A percentile compares a stretch with the other conserved stretches of the same genome.
Conservation (phyloP, 2,113 vertebrate genomes). For the Syngnathus typhle region DNA sequence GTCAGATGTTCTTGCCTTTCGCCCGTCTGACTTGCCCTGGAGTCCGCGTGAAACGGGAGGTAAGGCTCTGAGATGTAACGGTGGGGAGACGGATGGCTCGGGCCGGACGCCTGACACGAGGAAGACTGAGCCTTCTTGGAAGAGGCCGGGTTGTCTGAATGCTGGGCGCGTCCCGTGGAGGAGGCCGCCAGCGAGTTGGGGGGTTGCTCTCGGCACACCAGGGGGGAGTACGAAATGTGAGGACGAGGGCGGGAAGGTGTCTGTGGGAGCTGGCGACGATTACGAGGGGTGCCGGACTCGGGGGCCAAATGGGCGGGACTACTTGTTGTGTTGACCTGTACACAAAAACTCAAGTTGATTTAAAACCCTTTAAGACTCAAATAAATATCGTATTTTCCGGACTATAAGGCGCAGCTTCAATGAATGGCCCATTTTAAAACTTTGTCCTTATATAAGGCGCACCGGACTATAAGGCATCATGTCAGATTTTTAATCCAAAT, state of each 20-base stretch:
- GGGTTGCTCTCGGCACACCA: conserved; percentile 75
- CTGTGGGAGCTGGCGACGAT: conserved; percentile 89
- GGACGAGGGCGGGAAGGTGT: conserved; percentile 89
- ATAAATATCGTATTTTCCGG: too few relatives aligned
- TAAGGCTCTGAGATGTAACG: conserved; percentile 96
- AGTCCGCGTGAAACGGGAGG: conserved; percentile 83
- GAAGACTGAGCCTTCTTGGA: conserved; percentile 19
- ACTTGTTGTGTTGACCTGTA: conserved; percentile 77
- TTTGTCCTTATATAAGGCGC: too few relatives aligned
- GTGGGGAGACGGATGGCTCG: conserved; percentile 78
- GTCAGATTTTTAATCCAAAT: too few relatives aligned
- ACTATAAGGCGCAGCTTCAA: too few relatives aligned
- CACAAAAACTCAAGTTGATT: not conserved
- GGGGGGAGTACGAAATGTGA: conserved; percentile 88
- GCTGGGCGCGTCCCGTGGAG: conserved; percentile 59
- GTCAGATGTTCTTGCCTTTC: conserved; percentile 81
- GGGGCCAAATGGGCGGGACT: conserved; percentile 82
- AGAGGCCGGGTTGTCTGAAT: conserved; percentile 11
- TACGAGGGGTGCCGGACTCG: conserved; percentile 83
- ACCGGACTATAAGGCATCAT: too few relatives aligned
- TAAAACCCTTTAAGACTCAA: conserved; percentile 23
- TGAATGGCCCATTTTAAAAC: too few relatives aligned
- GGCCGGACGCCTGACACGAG: conserved; percentile 48
- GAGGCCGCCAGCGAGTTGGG: conserved; percentile 58
- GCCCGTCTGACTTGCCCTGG: conserved; percentile 75